Evolutionary conservation across 35 echinoderm and acorn worm species (phyloP).

Genomic region (Apostichopus japonicus): DNA sequence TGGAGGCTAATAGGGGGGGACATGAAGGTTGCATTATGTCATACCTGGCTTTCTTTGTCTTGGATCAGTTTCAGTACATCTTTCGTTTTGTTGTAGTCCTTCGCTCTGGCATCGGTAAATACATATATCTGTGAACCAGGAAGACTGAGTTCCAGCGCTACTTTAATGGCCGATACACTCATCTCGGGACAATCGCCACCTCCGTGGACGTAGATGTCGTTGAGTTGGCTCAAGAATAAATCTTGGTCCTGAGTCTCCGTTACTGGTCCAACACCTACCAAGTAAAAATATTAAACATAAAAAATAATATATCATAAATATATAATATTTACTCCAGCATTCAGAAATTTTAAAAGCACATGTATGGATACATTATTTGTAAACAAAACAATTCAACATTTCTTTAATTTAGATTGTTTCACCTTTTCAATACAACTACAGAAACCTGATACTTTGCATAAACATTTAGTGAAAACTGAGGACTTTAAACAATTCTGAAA

Average conservation of each 20-base stretch:
- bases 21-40: too few species aligned
- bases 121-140: slow-evolving; percentile 96
- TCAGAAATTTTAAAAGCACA: too few species aligned
- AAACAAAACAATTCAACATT: too few species aligned
- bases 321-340: too few species aligned
- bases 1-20: too few species aligned
- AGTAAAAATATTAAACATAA: not conserved
- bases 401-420: too few species aligned
- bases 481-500: too few species aligned
- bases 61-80: slow-evolving; percentile 92
- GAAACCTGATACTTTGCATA: too few species aligned
- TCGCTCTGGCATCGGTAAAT: slow-evolving; percentile 96
- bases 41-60: slow-evolving; percentile 97
- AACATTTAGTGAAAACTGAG: too few species aligned
- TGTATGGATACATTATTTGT: too few species aligned
- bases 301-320: too few species aligned
- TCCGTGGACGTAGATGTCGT: slow-evolving; percentile 84
- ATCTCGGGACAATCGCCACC: slow-evolving; percentile 97
- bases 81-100: slow-evolving; percentile 87
- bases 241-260: slow-evolving; percentile 82
- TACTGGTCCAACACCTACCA: slow-evolving; percentile 81
- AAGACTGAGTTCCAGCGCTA: slow-evolving; percentile 87
- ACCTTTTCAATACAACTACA: too few species aligned
- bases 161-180: slow-evolving; percentile 84
- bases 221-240: slow-evolving; percentile 62